phyloP scores from a whole-genome alignment of 2,888 invertebrate genomes.

The Volucella bombylans region DNA sequence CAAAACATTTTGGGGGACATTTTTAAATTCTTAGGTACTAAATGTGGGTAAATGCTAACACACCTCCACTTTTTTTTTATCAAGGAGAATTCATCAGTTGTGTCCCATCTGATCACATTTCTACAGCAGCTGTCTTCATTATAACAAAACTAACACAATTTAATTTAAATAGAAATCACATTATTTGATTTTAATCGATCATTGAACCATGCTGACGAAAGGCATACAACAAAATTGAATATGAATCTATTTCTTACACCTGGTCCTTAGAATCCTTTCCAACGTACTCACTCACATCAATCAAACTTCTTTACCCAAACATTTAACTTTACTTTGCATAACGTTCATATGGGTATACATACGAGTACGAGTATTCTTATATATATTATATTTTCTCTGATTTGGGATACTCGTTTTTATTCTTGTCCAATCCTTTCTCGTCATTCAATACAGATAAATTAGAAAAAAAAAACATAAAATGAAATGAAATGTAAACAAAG shows the following conservation, averaged over 20 bases:
- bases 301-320: slow-evolving; percentile 36
- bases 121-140: slow-evolving; percentile 1
- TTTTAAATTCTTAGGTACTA: no score
- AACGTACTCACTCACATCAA: slow-evolving; percentile 35
- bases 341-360: not conserved
- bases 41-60: no score
- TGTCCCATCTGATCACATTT: not conserved
- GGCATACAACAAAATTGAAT: slow-evolving; percentile 1
- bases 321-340: slow-evolving; percentile 3
- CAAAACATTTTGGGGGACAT: no score
- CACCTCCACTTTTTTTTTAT: no score
- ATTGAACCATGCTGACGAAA: slow-evolving; percentile 19
- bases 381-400: not conserved
- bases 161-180: slow-evolving; percentile 29
- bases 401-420: slow-evolving; percentile 39
- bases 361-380: no score
- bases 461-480: slow-evolving; percentile 20
- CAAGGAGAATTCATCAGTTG: no score
- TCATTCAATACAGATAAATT: slow-evolving; percentile 8
- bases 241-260: slow-evolving; percentile 30
- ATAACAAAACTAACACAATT: not conserved
- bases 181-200: slow-evolving; percentile 49
- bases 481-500: slow-evolving; percentile 59
- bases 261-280: slow-evolving; percentile 23
- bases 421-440: slow-evolving; percentile 22